Conservation (phyloP, 1,140 invertebrate species). For the Araneus ventricosus region DNA sequence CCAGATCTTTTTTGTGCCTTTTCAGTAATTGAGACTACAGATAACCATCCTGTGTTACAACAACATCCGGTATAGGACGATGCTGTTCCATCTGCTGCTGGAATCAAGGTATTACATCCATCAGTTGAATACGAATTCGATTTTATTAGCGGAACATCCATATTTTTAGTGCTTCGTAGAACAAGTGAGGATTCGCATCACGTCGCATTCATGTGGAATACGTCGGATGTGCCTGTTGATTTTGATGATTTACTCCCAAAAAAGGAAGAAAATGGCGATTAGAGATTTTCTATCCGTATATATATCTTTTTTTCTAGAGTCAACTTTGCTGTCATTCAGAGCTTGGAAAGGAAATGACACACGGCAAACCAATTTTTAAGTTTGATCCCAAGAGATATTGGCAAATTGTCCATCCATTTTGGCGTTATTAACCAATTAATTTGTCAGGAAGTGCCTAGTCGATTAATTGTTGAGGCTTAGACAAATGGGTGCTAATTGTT, state of each 20-base stretch:
- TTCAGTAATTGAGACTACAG: neutral
- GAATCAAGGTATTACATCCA: neutral
- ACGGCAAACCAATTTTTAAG: neutral
- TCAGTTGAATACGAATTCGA: neutral
- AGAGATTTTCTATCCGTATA: neutral
- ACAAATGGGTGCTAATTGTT: neutral
- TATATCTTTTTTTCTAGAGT: neutral
- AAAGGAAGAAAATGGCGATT: neutral
- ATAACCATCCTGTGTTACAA: constrained; percentile 16
- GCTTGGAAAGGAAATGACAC: neutral
- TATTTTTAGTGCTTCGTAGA: neutral
- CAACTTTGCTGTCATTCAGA: neutral
- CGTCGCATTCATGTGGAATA: neutral
- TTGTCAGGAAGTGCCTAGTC: neutral
- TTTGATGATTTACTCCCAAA: constrained; percentile 5
- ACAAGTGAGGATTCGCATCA: neutral
- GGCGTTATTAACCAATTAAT: constrained; percentile 5
- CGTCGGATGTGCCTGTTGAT: constrained; percentile 34
- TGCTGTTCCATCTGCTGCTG: neutral
- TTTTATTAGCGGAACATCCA: neutral
- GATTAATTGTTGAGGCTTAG: neutral
- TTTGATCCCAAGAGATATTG: neutral
- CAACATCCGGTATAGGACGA: constrained; percentile 6
- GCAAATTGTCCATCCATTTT: neutral
- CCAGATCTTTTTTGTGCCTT: constrained; percentile 4